Evolutionary conservation across 2,113 vertebrate genomes (phyloP), one percentile per base, ranked within the genome.

Genomic region (Mesocricetus auratus): DNA sequence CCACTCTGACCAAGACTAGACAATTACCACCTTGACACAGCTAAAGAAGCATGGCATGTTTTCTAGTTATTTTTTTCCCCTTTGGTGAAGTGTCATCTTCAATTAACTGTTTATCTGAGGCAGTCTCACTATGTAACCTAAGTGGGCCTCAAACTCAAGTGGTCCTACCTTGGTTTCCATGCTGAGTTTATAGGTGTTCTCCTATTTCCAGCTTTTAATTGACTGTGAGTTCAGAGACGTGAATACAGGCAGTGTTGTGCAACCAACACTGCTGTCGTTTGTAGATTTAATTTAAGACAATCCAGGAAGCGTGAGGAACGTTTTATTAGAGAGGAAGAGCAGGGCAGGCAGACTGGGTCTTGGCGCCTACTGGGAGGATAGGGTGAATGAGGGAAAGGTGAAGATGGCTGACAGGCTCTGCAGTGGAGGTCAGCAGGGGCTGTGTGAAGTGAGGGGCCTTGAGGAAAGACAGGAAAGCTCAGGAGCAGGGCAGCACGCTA

Each of bases 21-120:
- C 71, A 36, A 8, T 33, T 94, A 83, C 39, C 53, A 56, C 39
- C 29, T 73, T 91, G 53, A 75, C 78, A 91, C 7, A 75, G 42
- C 88, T 96, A 94, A 86, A 86, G 36, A 81, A 50, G 86, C 17
- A 64, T 90, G 78, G 39, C 33, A 33, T 31, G 12, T 91, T 24
- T 7, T 69, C 36, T 7, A 77, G 7, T 29, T 60, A 29, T 29
- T 29, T 50, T 71, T 47, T 73, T 13, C 19, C 24, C 42, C 6
- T 74, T 9, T 77, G 42, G 62, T 90, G 31, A 95, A 91, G 88
- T 39, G n/a, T 62, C 31, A 16, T 60, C n/a, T 83, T 83, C 1
- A 29, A 15, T 29, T 53, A 19, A 19, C 47, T 50, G 29, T 78
- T 79, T 73, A 58, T 71, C 73, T 53, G 9, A 45, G 60, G 10